Conservation (phyloP, 64 coral and sea anemone genomes). For the Catalaphyllia jardinei region DNA sequence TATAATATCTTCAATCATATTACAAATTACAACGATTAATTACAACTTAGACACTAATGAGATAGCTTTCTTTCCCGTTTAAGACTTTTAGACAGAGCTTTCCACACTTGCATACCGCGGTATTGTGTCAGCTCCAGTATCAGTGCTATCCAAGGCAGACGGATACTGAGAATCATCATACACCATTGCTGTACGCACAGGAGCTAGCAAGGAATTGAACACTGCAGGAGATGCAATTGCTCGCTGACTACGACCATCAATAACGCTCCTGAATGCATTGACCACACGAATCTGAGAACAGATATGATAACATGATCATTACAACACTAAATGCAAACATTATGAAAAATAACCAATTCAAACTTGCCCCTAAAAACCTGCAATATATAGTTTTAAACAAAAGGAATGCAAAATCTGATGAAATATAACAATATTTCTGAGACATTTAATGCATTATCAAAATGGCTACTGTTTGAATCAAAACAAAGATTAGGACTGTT, state of each 20-base stretch:
- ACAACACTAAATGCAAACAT: not conserved
- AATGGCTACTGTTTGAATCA: no score
- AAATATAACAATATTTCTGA: no score
- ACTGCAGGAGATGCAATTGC: slow-evolving; percentile 96
- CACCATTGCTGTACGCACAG: slow-evolving; percentile 98
- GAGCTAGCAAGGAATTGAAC: slow-evolving; percentile 97
- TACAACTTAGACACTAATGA: not conserved
- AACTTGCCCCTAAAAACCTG: no score
- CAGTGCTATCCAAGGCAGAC: slow-evolving; percentile 61
- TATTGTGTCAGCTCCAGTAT: slow-evolving; percentile 37
- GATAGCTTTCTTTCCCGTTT: not conserved
- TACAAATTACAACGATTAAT: not conserved
- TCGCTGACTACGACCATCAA: slow-evolving; percentile 91
- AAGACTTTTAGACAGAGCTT: slow-evolving; percentile 68
- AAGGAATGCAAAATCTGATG: no score
- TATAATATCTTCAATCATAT: not conserved
- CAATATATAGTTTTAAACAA: no score
- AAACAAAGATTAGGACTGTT: no score
- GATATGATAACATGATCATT: not conserved
- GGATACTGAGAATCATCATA: slow-evolving; percentile 74
- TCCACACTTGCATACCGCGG: slow-evolving; percentile 93
- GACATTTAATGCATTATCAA: no score
- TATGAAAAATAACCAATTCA: no score
- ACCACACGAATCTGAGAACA: slow-evolving; percentile 93
- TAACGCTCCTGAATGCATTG: slow-evolving; percentile 96